These are phyloP conservation scores for Ibidorhyncha struthersii DNA, from an alignment of 2,113 vertebrate genomes.

Conservation along the genomic window DNA sequence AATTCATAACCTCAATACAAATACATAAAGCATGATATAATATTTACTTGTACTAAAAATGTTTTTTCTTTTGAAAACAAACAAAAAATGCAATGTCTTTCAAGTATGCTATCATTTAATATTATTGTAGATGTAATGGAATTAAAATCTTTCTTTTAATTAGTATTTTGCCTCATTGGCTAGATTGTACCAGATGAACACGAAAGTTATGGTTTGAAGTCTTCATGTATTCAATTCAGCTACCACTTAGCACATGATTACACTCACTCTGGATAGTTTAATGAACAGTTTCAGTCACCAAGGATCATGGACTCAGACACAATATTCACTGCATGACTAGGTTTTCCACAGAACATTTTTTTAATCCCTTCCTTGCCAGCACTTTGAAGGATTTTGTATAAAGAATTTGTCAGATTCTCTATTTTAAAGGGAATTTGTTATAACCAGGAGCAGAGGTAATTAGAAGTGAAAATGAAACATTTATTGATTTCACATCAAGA, in stretches of 20 bases:
- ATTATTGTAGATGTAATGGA: neutral
- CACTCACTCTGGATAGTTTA: neutral
- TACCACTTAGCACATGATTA: neutral
- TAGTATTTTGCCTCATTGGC: neutral
- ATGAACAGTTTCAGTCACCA: neutral
- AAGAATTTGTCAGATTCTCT: neutral
- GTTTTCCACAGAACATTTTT: neutral
- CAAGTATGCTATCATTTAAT: neutral
- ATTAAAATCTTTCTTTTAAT: neutral
- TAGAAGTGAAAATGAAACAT: constrained; percentile 49
- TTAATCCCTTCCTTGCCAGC: neutral
- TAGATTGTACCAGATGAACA: neutral
- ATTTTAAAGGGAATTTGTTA: constrained; percentile 2
- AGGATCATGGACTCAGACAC: neutral
- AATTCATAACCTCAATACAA: neutral
- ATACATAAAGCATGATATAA: neutral
- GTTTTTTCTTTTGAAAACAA: neutral
- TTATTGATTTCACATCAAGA: constrained; percentile 49
- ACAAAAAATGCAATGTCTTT: neutral
- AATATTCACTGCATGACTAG: neutral
- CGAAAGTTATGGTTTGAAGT: neutral
- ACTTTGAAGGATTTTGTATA: neutral
- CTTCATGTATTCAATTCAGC: neutral
- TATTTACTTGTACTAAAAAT: neutral
- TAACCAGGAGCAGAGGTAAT: constrained; percentile 8